phyloP scores from a whole-genome alignment of 2,797 vertebrate genomes.

The Cheirogaleus major region DNA sequence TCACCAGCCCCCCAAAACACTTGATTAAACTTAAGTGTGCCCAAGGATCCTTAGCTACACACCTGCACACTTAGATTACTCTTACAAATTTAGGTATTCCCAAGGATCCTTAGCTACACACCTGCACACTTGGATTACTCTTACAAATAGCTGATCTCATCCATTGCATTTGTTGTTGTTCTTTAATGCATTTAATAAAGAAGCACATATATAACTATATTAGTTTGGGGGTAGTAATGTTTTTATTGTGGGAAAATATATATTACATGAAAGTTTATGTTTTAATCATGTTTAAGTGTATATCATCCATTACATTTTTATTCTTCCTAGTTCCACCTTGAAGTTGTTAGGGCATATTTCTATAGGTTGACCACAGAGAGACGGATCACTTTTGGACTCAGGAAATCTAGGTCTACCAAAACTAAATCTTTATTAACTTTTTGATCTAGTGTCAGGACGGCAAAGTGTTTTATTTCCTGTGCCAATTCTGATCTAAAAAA shows the following conservation, averaged over 20 bases:
- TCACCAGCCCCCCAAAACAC: background rate
- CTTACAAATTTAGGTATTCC: background rate
- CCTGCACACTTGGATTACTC: background rate
- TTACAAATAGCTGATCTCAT: background rate
- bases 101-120: background rate
- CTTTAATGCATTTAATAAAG: background rate
- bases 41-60: background rate
- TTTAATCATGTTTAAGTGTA: background rate
- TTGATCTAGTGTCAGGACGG: background rate
- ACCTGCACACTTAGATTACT: background rate
- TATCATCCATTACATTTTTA: background rate
- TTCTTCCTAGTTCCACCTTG: background rate
- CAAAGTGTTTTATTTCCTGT: background rate
- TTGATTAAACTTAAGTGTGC: background rate
- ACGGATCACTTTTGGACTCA: background rate
- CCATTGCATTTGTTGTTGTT: background rate
- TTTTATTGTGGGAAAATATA: conserved; percentile 22
- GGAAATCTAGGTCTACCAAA: background rate
- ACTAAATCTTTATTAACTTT: background rate
- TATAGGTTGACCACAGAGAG: background rate
- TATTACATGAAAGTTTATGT: background rate
- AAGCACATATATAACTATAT: background rate
- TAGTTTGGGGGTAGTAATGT: background rate
- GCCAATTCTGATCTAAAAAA: background rate
- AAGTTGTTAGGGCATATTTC: background rate